A percentile compares a stretch with the other conserved stretches of the same genome.
Conservation (phyloP, 2,888 invertebrate species). For the Apomyelois bistriatella region DNA sequence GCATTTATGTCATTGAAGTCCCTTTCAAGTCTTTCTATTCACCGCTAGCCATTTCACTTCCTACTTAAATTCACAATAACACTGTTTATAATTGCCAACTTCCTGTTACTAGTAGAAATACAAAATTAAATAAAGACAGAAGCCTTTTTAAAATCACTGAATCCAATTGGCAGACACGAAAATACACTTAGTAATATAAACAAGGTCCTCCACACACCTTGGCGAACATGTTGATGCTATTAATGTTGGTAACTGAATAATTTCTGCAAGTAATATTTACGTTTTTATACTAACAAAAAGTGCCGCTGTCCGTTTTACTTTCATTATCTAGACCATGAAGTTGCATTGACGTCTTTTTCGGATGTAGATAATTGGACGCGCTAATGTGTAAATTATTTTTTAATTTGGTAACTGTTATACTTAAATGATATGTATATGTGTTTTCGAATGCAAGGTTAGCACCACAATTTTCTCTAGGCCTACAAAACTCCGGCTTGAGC, state of each 20-base stretch:
- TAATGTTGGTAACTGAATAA: conserved; percentile 76
- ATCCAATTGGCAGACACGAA: background rate
- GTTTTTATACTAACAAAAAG: conserved; percentile 61
- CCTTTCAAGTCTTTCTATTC: too few species aligned
- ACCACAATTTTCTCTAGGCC: too few species aligned
- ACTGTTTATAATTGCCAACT: background rate
- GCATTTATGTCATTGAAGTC: too few species aligned
- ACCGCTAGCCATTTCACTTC: too few species aligned
- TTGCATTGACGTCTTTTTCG: background rate
- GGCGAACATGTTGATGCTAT: conserved; percentile 74
- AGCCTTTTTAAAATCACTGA: background rate
- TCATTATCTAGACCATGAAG: conserved; percentile 45
- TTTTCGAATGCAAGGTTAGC: too few species aligned
- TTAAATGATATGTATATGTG: too few species aligned
- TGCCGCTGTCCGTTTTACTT: conserved; percentile 59
- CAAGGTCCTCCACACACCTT: conserved; percentile 51
- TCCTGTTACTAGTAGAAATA: background rate
- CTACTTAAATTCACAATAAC: too few species aligned
- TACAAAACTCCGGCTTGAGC: too few species aligned
- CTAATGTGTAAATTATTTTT: background rate
- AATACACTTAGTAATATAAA: background rate
- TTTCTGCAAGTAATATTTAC: conserved; percentile 55
- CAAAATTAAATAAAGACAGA: background rate
- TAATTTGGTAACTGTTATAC: too few species aligned
- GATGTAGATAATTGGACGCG: background rate